Base-by-base conservation (phyloP, 2,888 invertebrate species). In the Dynastes maya region DNA sequence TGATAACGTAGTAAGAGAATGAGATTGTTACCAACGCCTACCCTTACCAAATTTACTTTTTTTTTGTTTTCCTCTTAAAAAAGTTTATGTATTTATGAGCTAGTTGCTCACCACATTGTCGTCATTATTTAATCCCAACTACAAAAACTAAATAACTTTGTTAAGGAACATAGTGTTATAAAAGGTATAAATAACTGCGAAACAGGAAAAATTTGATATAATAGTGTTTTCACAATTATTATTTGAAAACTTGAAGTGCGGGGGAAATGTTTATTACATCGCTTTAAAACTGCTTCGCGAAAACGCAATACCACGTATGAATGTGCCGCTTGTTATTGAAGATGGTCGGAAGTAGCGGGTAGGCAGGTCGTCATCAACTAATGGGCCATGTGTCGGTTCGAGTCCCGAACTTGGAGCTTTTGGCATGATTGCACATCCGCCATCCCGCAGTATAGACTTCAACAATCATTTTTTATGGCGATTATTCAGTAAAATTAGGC, bases 301-400 rank as follows among this genome's bases (percentile, higher is more conserved):
- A n/a, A 16, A 3, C 27, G 4, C 9, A 45, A 45, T 27, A 68
- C 22, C n/a, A 70, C n/a, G 13, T 2, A 71, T 27, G 37, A 51
- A 78, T 79, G 74, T 79, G 79, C 82, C 82, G 82, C 78, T 71
- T 72, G 27, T n/a, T 78, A 40, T 63, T 16, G 22, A 80, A 77
- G 22, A 68, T 80, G 81, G 49, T 65, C 81, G 78, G 82, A 78
- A 81, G 75, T 83, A 81, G 76, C 45, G 79, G 32, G 82, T 82
- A 82, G 80, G 81, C 80, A 82, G 82, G 81, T 83, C 83, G 84
- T 84, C 84, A 84, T 84, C 84, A 84, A 78, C 84, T 84, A 84
- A 84, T 84, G 84, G 83, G 80, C 83, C 83, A 80, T 82, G 81
- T 77, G 70, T 70, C 65, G 76, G 76, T 65, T 27, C 65, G 51